phyloP scores from a whole-genome alignment of 1,140 invertebrate species.

The Myzus persicae region DNA sequence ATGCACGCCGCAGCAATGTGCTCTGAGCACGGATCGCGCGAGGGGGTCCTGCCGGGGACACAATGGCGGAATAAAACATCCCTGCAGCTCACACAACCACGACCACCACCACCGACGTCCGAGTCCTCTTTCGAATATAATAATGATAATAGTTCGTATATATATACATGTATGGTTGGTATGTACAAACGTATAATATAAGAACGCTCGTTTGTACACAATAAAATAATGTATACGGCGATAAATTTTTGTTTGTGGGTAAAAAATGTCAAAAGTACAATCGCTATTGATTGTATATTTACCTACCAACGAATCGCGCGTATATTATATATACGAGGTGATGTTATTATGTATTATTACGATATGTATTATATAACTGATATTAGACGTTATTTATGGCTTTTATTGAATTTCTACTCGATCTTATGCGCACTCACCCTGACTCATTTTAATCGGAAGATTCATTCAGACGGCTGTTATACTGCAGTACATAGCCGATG shows the following conservation, averaged over 20 bases:
- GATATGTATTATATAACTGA: slow-evolving; percentile 3
- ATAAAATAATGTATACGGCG: neutral
- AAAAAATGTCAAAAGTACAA: slow-evolving; percentile 31
- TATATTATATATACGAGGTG: too few relatives aligned
- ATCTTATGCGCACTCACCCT: neutral
- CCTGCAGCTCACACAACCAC: neutral
- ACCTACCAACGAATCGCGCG: neutral
- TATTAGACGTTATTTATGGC: neutral
- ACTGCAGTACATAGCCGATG: neutral
- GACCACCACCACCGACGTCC: neutral
- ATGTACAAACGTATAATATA: neutral
- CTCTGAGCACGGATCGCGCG: neutral
- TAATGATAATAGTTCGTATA: neutral
- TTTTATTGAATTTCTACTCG: neutral
- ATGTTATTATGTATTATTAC: neutral
- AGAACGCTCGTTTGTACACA: neutral
- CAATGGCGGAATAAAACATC: neutral
- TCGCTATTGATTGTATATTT: slow-evolving; percentile 30
- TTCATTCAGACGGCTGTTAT: neutral
- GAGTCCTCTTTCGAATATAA: neutral
- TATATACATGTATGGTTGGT: neutral
- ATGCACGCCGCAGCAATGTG: neutral
- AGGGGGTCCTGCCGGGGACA: neutral
- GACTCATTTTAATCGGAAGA: neutral
- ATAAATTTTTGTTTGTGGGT: slow-evolving; percentile 28